Base-by-base conservation (phyloP, 2,888 invertebrate species). In the Cheilosia soror region DNA sequence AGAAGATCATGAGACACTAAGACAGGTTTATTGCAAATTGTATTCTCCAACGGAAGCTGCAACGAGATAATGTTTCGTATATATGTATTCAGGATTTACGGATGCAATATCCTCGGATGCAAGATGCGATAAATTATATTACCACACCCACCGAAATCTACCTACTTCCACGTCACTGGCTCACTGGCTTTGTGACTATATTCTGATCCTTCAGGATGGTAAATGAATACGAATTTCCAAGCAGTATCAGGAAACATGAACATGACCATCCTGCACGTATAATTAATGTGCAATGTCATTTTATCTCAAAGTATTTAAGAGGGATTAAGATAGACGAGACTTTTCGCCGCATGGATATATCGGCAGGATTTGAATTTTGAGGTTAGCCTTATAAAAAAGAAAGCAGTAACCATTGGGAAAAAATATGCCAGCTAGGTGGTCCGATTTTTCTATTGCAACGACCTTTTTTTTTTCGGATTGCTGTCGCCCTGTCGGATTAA, bases 1-100 rank as follows among this genome's bases (percentile, higher is more conserved):
- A 13, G 40, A 33, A 40, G 15, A 63, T 73, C 73, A 55, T 47
- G 63, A 65, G 47, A 27, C 9, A 40, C 66, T 29, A 25, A 13
- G 58, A 65, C 71, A 63, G 71, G 63, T 65, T 79, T 72, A 79
- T 65, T 65, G 65, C 78, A 71, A 71, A 63, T 71, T 78, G 78
- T 78, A 71, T 47, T 29, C 42, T 27, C n/a, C 47, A 58, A 49
- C 57, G 37, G 44, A 40, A 33, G 42, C 9, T 29, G 29, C 29
- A 44, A 44, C 9, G 42, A 53, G 68, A 68, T 68, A 77, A 51
- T 27, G 62, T 37, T 53, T 9, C 13, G 68, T 69, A 53, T 58
- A 11, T 20, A 37, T 27, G 44, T 15, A 47, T 31, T 37, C n/a
- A 37, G 63, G 65, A 79, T 79, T 79, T 79, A 79, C 78, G 63